Evolutionary conservation across 23 tunicate species (phyloP).

Genomic region (Botrylloides violaceus): DNA sequence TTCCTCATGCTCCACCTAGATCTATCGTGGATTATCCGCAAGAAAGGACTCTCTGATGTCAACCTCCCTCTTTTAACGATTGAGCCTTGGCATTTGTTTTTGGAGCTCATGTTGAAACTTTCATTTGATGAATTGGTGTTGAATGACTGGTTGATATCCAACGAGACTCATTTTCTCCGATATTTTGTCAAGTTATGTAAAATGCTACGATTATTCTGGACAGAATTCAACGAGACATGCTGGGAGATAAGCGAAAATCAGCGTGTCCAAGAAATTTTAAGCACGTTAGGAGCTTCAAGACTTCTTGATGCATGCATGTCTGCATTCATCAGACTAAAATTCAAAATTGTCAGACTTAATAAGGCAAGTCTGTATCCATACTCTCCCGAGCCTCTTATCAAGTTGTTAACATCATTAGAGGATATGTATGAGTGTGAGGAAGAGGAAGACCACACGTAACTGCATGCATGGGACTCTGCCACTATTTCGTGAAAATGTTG

Average conservation of each 20-base stretch:
- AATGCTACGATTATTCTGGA: not conserved
- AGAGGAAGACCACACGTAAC: no score
- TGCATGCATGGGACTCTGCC: no score
- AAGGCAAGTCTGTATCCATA: not conserved
- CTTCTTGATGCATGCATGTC: not conserved
- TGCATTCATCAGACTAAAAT: not conserved
- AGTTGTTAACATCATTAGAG: not conserved
- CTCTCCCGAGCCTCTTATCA: not conserved
- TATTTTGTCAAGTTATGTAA: not conserved
- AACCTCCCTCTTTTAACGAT: not conserved
- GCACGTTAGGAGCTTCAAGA: not conserved
- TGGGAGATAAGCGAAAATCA: not conserved
- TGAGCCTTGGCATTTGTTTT: not conserved
- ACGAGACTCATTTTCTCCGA: not conserved
- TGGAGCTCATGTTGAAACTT: not conserved
- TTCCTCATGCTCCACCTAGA: not conserved
- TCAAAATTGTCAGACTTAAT: not conserved
- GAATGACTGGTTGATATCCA: not conserved
- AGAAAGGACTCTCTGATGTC: not conserved
- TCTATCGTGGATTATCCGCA: not conserved
- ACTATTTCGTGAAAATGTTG: no score
- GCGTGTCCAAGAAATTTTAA: not conserved
- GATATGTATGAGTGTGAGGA: not conserved
- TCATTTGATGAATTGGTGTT: not conserved
- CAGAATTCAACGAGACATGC: not conserved